Conservation (phyloP, 2,797 vertebrate genomes). For the Micromesistius poutassou region DNA sequence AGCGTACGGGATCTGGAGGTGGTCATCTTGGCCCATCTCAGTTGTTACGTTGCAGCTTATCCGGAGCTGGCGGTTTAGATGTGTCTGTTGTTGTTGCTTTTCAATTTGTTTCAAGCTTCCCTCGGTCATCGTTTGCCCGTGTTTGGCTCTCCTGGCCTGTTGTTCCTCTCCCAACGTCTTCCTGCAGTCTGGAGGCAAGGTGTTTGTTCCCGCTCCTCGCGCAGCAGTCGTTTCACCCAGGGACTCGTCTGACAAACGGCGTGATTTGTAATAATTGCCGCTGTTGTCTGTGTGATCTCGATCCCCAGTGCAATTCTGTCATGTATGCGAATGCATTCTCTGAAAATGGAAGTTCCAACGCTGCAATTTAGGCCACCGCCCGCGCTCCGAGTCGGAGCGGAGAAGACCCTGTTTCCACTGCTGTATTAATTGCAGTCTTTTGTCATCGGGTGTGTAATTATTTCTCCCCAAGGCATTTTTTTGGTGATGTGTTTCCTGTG, state of each 20-base stretch:
- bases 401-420: neutral
- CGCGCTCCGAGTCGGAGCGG: neutral
- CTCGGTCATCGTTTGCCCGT: neutral
- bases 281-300: neutral
- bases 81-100: neutral
- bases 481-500: neutral
- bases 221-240: neutral
- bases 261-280: neutral
- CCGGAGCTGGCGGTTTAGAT: neutral
- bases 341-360: neutral
- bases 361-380: neutral
- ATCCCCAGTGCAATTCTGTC: neutral
- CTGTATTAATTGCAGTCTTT: conserved; percentile 1
- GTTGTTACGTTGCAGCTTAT: neutral
- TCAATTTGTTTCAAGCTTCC: neutral
- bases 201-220: neutral
- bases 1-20: conserved; percentile 11
- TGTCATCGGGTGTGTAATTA: conserved; percentile 1
- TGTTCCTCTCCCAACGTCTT: neutral
- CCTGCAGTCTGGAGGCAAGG: neutral
- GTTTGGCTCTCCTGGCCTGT: neutral
- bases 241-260: neutral
- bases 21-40: conserved; percentile 11
- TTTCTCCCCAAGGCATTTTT: neutral
- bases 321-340: neutral